These are phyloP conservation scores for Andrena fulva DNA, from an alignment of 2,888 invertebrate genomes.

Conservation along the genomic window DNA sequence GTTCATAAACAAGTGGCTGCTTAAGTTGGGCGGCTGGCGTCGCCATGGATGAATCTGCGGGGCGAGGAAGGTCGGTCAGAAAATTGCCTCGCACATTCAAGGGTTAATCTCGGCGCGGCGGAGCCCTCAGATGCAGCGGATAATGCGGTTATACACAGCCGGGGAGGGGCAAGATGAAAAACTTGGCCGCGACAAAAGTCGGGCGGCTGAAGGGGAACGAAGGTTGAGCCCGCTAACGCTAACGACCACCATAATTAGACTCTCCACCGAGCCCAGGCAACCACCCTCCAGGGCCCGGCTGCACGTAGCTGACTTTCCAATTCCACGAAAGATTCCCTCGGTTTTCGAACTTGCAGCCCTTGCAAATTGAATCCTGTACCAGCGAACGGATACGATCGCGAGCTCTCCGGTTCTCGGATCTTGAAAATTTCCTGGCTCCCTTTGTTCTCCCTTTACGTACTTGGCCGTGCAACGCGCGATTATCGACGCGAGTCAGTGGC, in stretches of 20 bases:
- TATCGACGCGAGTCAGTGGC: not conserved
- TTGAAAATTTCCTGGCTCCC: not conserved
- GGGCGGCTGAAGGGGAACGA: conserved; percentile 21
- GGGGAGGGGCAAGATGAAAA: conserved; percentile 9
- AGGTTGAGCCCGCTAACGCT: conserved; percentile 51
- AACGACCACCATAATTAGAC: conserved; percentile 71
- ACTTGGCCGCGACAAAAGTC: conserved; percentile 47
- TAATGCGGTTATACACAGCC: conserved; percentile 44
- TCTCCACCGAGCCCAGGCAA: conserved; percentile 23
- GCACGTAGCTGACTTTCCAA: conserved; percentile 63
- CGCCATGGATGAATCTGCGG: conserved; percentile 16
- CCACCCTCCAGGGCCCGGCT: conserved; percentile 9
- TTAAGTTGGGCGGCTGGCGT: conserved; percentile 34
- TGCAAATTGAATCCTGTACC: conserved; percentile 56
- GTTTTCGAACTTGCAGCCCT: conserved; percentile 23
- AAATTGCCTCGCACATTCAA: conserved; percentile 61
- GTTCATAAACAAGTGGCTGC: conserved; percentile 45
- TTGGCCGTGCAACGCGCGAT: not conserved
- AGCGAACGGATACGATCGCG: not conserved
- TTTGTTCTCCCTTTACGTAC: not conserved
- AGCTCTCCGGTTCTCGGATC: not conserved
- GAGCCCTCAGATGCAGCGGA: conserved; percentile 42
- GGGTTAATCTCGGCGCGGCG: conserved; percentile 57
- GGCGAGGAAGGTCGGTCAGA: conserved; percentile 38
- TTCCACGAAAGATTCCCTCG: conserved; percentile 45